These are phyloP conservation scores for Platanista minor DNA, from an alignment of 2,113 vertebrate species.

Conservation along the genomic window DNA sequence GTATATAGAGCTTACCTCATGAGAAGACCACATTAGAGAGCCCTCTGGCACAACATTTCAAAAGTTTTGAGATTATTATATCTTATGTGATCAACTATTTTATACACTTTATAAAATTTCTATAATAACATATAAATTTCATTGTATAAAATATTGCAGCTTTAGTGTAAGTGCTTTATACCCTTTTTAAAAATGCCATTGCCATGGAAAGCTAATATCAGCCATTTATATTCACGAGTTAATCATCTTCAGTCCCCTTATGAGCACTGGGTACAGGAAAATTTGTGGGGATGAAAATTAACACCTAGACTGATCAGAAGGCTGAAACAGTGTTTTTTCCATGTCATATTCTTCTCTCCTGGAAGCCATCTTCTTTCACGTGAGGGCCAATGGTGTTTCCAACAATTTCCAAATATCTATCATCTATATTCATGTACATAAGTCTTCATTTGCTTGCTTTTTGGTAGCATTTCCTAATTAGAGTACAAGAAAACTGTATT, in stretches of 20 bases:
- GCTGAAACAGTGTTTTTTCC: background rate
- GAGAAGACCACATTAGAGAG: background rate
- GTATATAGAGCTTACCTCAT: background rate
- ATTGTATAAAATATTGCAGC: background rate
- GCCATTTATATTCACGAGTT: background rate
- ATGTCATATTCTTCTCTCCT: background rate
- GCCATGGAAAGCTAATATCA: background rate
- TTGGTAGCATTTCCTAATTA: background rate
- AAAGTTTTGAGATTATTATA: background rate
- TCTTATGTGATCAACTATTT: background rate
- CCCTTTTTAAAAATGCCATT: background rate
- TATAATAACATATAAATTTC: background rate
- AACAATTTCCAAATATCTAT: background rate
- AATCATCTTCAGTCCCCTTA: background rate
- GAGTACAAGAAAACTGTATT: background rate
- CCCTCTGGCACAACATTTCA: background rate
- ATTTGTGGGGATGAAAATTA: background rate
- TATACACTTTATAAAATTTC: background rate
- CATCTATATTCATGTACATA: background rate
- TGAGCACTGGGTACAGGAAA: background rate
- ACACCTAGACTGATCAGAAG: background rate
- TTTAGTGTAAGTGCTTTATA: background rate
- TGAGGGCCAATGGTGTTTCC: background rate
- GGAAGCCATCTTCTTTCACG: background rate
- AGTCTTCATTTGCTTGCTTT: background rate